Base-by-base conservation (phyloP, 2,113 vertebrate species). In the crab-eating macaque (Macaca fascicularis) region DNA sequence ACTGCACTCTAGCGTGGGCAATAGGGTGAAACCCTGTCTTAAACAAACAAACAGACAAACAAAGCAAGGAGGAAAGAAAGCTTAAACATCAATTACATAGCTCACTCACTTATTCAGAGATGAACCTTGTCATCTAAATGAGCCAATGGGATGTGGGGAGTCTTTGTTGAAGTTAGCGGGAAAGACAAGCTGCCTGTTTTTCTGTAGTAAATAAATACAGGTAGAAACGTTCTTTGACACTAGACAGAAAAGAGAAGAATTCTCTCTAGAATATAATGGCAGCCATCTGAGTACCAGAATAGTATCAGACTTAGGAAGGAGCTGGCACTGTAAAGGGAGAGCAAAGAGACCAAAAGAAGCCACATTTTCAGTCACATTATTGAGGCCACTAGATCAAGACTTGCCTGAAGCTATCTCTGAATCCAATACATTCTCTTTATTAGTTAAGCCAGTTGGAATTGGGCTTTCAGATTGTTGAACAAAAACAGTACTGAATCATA, bases 401-500 rank as follows among this genome's bases (percentile, higher is more conserved):
- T 52, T 94, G 43, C 72, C 84, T 90, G 43, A 80, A 97, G 45
- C 20, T 69, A 22, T 89, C 50, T 59, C 67, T 78, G 6, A 10
- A 95, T 74, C 43, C 61, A 91, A n/a, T 12, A 40, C 10, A n/a
- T 80, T 69, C 79, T 93, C 43, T 72, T 57, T 94, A 69, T 59
- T 93, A 30, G 19, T 70, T 85, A 83, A 55, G 48, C 23, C 32
- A 45, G 30, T 84, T 67, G 76, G 55, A 92, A 5, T 6, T 83
- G 6, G 48, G 14, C n/a, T 97, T 87, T 95, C 13, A 69, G 67
- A 8, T 45, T 87, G 43, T 92, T 38, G 8, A 43, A 78, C 13
- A 95, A 87, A 92, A 90, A 76, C 43, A 86, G 35, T 69, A 75
- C 40, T 93, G 82, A 95, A 50, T 72, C n/a, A 87, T 74, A 72